phyloP scores from a whole-genome alignment of 2,113 vertebrate species.

The Caranx ignobilis region DNA sequence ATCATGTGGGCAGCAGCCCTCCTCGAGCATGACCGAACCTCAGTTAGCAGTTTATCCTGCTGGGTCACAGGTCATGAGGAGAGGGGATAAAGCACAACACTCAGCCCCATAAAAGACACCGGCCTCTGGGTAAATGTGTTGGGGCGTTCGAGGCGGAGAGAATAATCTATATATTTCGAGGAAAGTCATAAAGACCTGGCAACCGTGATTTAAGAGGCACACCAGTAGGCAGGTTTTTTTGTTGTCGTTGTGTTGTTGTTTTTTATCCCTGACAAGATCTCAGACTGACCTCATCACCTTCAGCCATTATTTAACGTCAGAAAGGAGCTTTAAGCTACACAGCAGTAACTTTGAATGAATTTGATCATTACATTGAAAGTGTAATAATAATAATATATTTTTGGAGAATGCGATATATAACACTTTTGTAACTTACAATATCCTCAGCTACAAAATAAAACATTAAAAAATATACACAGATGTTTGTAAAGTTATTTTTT shows the following conservation, averaged over 20 bases:
- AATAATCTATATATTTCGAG: conserved; percentile 48
- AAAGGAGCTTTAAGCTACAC: background rate
- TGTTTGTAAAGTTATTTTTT: background rate
- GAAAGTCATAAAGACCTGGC: conserved; percentile 23
- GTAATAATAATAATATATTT: background rate
- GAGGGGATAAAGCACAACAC: conserved; percentile 68
- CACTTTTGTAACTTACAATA: background rate
- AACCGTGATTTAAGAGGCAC: conserved; percentile 2
- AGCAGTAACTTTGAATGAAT: background rate
- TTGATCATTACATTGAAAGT: background rate
- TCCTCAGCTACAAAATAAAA: conserved; percentile 1
- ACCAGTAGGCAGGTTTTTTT: conserved; percentile 13
- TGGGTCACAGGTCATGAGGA: conserved; percentile 76
- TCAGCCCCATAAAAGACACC: conserved; percentile 65
- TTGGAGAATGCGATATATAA: background rate
- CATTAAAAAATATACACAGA: background rate
- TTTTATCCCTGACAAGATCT: background rate
- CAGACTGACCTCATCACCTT: background rate
- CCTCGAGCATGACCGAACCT: conserved; percentile 74
- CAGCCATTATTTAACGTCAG: background rate
- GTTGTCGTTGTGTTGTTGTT: background rate
- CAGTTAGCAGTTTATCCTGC: conserved; percentile 77
- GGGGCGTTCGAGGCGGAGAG: conserved; percentile 6
- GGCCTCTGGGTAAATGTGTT: conserved; percentile 53
- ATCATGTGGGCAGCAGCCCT: conserved; percentile 76